Conservation (phyloP, 2,797 vertebrate species). For the Tadarida brasiliensis region DNA sequence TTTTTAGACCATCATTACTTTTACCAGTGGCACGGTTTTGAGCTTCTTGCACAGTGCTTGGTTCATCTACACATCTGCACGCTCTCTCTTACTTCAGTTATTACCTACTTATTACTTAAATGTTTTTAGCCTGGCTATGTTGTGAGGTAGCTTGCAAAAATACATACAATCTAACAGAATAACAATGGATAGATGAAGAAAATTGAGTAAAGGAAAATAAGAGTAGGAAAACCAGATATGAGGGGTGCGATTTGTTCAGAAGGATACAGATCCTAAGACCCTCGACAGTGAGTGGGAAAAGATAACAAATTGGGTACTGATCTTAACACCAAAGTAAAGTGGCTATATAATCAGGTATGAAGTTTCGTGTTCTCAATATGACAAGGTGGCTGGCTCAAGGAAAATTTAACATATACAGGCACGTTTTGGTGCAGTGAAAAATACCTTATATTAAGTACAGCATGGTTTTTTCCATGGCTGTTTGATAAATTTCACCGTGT, state of each 20-base stretch:
- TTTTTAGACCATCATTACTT: neutral
- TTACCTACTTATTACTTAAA: neutral
- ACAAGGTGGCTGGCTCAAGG: neutral
- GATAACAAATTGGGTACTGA: neutral
- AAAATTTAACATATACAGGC: neutral
- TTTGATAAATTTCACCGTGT: neutral
- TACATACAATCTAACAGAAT: neutral
- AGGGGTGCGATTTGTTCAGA: neutral
- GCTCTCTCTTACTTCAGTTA: neutral
- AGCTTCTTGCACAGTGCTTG: neutral
- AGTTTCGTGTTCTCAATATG: neutral
- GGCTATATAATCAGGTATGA: neutral
- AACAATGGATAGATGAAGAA: neutral
- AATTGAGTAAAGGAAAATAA: neutral
- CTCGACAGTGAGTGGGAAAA: neutral
- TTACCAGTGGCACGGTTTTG: neutral
- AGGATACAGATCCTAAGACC: neutral
- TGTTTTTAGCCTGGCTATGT: neutral
- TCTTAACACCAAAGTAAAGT: neutral
- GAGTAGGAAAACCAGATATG: neutral
- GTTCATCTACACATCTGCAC: neutral
- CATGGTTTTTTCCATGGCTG: neutral
- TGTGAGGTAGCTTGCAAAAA: neutral
- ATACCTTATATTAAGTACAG: neutral
- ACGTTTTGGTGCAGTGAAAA: neutral